Conservation (phyloP, 2,888 invertebrate genomes). For the Cepaea hortensis region DNA sequence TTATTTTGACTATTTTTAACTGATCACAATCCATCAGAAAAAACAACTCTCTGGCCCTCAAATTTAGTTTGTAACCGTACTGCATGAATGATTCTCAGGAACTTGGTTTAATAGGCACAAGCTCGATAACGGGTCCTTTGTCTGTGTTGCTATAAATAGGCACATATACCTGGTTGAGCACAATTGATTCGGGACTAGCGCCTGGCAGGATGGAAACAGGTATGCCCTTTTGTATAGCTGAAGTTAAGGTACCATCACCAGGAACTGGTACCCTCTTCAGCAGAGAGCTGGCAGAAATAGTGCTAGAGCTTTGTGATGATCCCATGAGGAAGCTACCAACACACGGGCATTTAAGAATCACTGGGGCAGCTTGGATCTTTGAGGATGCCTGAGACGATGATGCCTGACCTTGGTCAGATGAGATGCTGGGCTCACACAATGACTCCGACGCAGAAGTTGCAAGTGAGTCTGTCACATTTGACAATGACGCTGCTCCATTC, state of each 20-base stretch:
- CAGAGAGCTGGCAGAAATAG: not conserved
- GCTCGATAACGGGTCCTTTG: slow-evolving; percentile 55
- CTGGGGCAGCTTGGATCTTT: slow-evolving; percentile 23
- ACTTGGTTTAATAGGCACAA: slow-evolving; percentile 54
- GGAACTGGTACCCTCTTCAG: not conserved
- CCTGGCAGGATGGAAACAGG: slow-evolving; percentile 50
- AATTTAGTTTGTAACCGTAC: not conserved
- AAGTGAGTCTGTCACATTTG: slow-evolving; percentile 24
- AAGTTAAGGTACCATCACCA: slow-evolving; percentile 47
- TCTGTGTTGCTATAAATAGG: slow-evolving; percentile 56
- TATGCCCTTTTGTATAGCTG: slow-evolving; percentile 51
- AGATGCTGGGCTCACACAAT: not conserved
- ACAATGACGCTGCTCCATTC: slow-evolving; percentile 16
- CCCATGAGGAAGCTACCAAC: slow-evolving; percentile 17
- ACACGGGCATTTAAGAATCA: slow-evolving; percentile 32
- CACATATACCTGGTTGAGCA: slow-evolving; percentile 56
- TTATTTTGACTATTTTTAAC: too few species aligned
- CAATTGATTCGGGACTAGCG: slow-evolving; percentile 46
- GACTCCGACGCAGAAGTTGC: slow-evolving; percentile 24
- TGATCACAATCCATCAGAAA: too few species aligned
- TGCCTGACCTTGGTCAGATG: slow-evolving; percentile 18
- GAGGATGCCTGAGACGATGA: slow-evolving; percentile 27
- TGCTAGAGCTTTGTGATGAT: not conserved
- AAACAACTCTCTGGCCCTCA: too few species aligned
- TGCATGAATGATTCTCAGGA: not conserved